A percentile compares a stretch with the other conserved stretches of the same genome.
Evolutionary conservation across 2,888 invertebrate genomes (phyloP).

Genomic region (Cantharis lateralis): DNA sequence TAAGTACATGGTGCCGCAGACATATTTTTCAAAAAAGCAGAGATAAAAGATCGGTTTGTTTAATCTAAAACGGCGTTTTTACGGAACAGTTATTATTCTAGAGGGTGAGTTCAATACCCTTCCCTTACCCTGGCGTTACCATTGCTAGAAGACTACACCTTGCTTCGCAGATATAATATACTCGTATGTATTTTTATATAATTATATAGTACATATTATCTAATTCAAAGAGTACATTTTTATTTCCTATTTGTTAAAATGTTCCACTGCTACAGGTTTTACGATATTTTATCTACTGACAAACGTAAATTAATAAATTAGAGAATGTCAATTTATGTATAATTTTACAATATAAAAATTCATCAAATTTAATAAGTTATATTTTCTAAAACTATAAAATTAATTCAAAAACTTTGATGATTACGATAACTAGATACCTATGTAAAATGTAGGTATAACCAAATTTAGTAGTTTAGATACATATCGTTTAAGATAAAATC

Average conservation of each 20-base stretch:
- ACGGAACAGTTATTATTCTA: background rate
- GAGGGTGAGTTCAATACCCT: background rate
- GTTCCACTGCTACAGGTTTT: background rate
- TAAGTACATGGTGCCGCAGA: too few relatives aligned
- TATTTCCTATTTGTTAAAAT: too few relatives aligned
- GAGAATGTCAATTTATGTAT: background rate
- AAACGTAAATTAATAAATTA: background rate
- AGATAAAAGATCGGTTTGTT: too few relatives aligned
- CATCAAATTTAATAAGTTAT: background rate
- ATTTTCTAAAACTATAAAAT: background rate
- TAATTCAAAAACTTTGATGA: too few relatives aligned
- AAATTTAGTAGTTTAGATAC: too few relatives aligned
- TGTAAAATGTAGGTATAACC: too few relatives aligned
- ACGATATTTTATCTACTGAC: background rate
- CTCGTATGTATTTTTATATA: too few relatives aligned
- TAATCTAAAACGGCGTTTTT: background rate
- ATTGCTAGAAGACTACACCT: background rate
- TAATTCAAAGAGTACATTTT: too few relatives aligned
- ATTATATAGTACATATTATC: too few relatives aligned
- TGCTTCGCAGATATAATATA: background rate
- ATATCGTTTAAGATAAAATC: too few relatives aligned
- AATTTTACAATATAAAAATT: background rate
- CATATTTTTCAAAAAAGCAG: too few relatives aligned
- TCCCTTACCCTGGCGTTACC: background rate
- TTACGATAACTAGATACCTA: too few relatives aligned